These are phyloP conservation scores for Raja brachyura DNA, from an alignment of 2,113 vertebrate species.

Conservation along the genomic window DNA sequence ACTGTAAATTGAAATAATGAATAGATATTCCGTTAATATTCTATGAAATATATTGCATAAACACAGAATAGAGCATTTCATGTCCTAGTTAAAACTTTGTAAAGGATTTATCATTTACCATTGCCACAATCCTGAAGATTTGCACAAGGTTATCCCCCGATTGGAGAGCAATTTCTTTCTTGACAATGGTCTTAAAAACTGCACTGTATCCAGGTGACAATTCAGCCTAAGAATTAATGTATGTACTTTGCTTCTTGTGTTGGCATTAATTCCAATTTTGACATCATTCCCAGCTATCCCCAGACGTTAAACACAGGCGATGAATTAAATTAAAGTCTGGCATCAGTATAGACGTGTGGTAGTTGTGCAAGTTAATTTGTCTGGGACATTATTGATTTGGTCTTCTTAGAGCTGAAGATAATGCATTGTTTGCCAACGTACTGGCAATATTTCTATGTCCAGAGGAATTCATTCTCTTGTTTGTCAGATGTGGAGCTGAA, in stretches of 20 bases:
- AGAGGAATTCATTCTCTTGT: not conserved
- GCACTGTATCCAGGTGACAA: not conserved
- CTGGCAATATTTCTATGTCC: not conserved
- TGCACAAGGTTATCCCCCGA: not conserved
- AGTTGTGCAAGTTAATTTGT: not conserved
- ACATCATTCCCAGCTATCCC: not conserved
- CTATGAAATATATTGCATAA: not conserved
- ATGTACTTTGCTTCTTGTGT: not conserved
- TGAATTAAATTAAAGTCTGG: not conserved
- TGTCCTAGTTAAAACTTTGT: not conserved
- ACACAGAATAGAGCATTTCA: not conserved
- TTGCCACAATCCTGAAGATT: not conserved
- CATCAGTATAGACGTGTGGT: not conserved
- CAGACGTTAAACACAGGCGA: not conserved
- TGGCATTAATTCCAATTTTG: not conserved
- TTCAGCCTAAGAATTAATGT: not conserved
- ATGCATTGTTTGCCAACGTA: not conserved
- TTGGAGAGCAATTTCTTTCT: not conserved
- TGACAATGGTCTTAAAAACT: not conserved
- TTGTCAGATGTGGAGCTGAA: not conserved
- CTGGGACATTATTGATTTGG: not conserved
- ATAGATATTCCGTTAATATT: too few species aligned
- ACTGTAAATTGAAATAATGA: not conserved
- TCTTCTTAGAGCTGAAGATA: not conserved
- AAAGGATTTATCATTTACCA: not conserved